Percentiles rank a stretch among this genome's conserved stretches.
Evolutionary conservation across 2,797 vertebrate species (phyloP).

Genomic region (Euthynnus affinis): DNA sequence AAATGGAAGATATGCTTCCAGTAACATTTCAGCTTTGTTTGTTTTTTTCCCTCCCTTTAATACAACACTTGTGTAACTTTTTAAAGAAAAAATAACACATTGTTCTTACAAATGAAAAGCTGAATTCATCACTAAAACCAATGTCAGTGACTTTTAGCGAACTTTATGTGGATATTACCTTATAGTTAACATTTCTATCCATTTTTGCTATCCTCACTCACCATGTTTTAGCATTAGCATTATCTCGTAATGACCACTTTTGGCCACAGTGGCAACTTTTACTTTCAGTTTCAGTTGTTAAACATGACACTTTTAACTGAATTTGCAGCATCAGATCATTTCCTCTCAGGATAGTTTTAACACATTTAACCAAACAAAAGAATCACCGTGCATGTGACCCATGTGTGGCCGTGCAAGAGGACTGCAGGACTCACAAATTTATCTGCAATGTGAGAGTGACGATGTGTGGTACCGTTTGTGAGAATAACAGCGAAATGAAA

Average conservation of each 20-base stretch:
- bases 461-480: too few species aligned
- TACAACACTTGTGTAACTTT: background rate
- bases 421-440: too few species aligned
- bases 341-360: too few species aligned
- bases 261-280: background rate
- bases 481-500: background rate
- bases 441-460: too few species aligned
- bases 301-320: too few species aligned
- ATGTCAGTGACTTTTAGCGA: background rate
- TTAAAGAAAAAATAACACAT: background rate
- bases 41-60: background rate
- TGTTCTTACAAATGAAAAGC: background rate
- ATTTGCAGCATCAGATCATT: too few species aligned
- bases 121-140: background rate
- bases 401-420: too few species aligned
- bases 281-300: too few species aligned
- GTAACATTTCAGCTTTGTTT: constrained; percentile 7
- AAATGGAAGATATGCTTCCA: constrained; percentile 2
- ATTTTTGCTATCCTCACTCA: too few species aligned
- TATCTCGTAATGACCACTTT: background rate
- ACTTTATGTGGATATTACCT: too few species aligned
- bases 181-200: background rate
- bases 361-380: too few species aligned
- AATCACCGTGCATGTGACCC: too few species aligned
- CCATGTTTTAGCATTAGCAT: background rate